Percentiles rank a stretch among this genome's conserved stretches.
These are phyloP conservation scores for Drosophila bifasciata DNA, from an alignment of 1,140 invertebrate genomes.

Conservation along the genomic window DNA sequence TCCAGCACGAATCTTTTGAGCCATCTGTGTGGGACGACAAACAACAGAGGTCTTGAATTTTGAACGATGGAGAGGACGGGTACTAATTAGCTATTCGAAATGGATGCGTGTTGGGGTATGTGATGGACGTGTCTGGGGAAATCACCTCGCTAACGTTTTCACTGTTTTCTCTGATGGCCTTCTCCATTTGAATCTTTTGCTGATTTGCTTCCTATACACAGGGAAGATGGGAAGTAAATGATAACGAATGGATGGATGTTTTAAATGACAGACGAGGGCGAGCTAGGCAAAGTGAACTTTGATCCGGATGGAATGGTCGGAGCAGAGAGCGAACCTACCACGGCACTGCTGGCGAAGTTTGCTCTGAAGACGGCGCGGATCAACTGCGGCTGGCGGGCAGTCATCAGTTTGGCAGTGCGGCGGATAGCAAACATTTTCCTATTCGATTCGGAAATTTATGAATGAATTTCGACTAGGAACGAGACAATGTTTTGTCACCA, in stretches of 20 bases:
- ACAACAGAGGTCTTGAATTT: conserved; percentile 25
- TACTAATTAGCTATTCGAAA: conserved; percentile 26
- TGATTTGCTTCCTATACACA: conserved; percentile 9
- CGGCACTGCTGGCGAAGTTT: conserved; percentile 58
- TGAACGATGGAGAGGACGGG: not conserved
- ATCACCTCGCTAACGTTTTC: conserved; percentile 28
- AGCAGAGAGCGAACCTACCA: conserved; percentile 49
- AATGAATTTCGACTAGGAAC: conserved; percentile 46
- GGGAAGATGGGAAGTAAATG: conserved; percentile 6
- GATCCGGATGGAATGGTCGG: conserved; percentile 33
- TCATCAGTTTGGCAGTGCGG: conserved; percentile 43
- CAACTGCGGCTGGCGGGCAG: conserved; percentile 32
- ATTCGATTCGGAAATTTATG: conserved; percentile 27
- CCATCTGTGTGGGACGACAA: conserved; percentile 85
- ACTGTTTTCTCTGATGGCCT: not conserved
- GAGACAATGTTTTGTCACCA: conserved; percentile 38
- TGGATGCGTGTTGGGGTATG: not conserved
- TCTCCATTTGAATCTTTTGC: conserved; percentile 29
- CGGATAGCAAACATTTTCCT: conserved; percentile 66
- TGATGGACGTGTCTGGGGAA: conserved; percentile 7
- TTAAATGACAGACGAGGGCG: not conserved
- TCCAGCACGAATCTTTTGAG: conserved; percentile 89
- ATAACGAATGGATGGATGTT: not conserved
- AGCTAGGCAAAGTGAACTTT: conserved; percentile 61
- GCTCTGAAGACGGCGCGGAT: conserved; percentile 40